Percentiles rank a stretch among this genome's conserved stretches.
Evolutionary conservation across 2,888 invertebrate genomes (phyloP).

Genomic region (Macaria notata): DNA sequence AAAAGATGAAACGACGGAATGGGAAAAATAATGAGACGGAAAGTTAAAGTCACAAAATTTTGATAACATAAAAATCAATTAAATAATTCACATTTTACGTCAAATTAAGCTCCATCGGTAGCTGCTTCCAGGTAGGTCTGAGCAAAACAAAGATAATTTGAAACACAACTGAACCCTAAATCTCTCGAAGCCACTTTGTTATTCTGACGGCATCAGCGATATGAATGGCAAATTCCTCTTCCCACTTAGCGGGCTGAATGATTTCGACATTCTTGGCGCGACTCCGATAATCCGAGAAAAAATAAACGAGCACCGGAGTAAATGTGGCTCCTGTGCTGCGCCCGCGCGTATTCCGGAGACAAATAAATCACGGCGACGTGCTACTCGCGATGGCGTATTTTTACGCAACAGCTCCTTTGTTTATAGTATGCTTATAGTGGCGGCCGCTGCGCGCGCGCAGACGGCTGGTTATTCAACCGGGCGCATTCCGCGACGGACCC

Average conservation of each 20-base stretch:
- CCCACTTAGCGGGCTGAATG: constrained; percentile 81
- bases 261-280: constrained; percentile 81
- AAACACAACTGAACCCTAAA: constrained; percentile 24
- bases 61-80: too few relatives aligned
- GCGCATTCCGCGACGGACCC: constrained; percentile 76
- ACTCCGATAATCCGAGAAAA: constrained; percentile 76
- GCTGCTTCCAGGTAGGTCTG: neutral
- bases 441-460: constrained; percentile 48
- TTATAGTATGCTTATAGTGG: constrained; percentile 49
- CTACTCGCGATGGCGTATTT: constrained; percentile 72
- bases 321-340: constrained; percentile 63
- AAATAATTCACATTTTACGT: too few relatives aligned
- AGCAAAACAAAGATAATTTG: neutral
- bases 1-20: too few relatives aligned
- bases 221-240: constrained; percentile 80
- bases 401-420: constrained; percentile 77
- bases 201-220: constrained; percentile 59
- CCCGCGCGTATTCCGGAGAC: constrained; percentile 55
- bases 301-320: constrained; percentile 72
- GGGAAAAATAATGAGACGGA: too few relatives aligned
- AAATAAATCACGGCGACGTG: constrained; percentile 72
- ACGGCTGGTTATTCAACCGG: constrained; percentile 80
- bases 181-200: constrained; percentile 44
- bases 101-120: too few relatives aligned
- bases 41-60: too few relatives aligned